Base-by-base conservation (phyloP, 2,888 invertebrate species). In the Drosophila setosimentum region DNA sequence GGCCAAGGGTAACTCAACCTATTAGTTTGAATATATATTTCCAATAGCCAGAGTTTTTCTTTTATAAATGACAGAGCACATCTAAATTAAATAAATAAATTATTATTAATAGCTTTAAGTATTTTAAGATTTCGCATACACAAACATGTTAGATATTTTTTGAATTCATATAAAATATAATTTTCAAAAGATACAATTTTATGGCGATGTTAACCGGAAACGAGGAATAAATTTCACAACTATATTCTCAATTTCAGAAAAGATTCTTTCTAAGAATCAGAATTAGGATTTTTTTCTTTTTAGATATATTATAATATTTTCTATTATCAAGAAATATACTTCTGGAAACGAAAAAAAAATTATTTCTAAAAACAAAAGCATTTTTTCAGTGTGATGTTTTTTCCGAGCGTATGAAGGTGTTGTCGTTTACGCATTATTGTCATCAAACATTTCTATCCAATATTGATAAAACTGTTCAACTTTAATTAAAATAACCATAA, bases 381-480 rank as follows among this genome's bases (percentile, higher is more conserved):
- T 7, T 0, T 7, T 35, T 40, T n/a, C n/a, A 40, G n/a, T 42
- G 11, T 1, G 11, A 2, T 21, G 11, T 42, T 42, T 42, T 42
- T 16, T 16, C 8, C 24, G 8, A 45, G 63, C n/a, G 32, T 24
- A 33, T 27, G 18, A 30, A 45, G 4, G 45, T 24, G 16, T 16
- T 24, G 45, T n/a, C 35, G 67, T n/a, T 18, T n/a, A 27, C 49
- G 51, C 21, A 61, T 69, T 68, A 65, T 66, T 60, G 64, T 51
- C 70, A 35, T 49, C 57, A 37, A 68, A 64, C 57, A 71, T 62
- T 53, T 55, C 60, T 18, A 70, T 70, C 62, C 78, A 87, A 82
- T 83, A 80, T 82, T 83, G 75, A 67, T 81, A 83, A 68, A 75
- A 75, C 78, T 69, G 75, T 83, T 82, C 83, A 78, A 40, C 55